phyloP scores from a whole-genome alignment of 2,797 vertebrate genomes.

The Pampus argenteus region DNA sequence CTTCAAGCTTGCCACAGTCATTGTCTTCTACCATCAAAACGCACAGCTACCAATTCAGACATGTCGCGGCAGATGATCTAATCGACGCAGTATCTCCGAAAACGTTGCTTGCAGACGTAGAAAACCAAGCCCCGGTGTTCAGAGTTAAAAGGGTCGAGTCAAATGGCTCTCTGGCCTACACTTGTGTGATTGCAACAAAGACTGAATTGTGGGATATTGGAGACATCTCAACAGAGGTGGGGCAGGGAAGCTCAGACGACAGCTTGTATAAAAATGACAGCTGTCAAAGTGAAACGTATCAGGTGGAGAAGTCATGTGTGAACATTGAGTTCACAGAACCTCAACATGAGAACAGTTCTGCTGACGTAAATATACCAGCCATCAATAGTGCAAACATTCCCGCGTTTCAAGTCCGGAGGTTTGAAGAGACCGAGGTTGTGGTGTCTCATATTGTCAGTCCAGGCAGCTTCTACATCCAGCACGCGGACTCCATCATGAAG shows the following conservation, averaged over 20 bases:
- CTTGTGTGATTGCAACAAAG: slow-evolving; percentile 78
- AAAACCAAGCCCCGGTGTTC: slow-evolving; percentile 66
- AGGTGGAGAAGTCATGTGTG: slow-evolving; percentile 7
- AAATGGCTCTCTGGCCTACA: slow-evolving; percentile 65
- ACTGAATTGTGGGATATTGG: slow-evolving; percentile 84
- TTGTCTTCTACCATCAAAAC: slow-evolving; percentile 27
- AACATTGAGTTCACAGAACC: slow-evolving; percentile 2
- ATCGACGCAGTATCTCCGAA: background rate
- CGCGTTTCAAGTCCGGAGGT: slow-evolving; percentile 75
- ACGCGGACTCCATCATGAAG: slow-evolving; percentile 57
- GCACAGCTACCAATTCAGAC: slow-evolving; percentile 32
- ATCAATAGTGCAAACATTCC: slow-evolving; percentile 59
- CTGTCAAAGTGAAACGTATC: background rate
- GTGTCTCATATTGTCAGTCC: slow-evolving; percentile 80
- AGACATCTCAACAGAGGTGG: slow-evolving; percentile 64
- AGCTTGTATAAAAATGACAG: slow-evolving; percentile 14
- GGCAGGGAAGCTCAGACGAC: background rate
- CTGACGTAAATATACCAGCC: background rate
- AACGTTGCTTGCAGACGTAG: slow-evolving; percentile 22
- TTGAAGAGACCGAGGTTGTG: slow-evolving; percentile 81
- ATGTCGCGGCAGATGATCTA: slow-evolving; percentile 14
- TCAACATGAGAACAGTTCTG: background rate
- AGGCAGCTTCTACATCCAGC: slow-evolving; percentile 82
- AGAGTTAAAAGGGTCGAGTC: slow-evolving; percentile 66
- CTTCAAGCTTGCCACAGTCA: slow-evolving; percentile 1